These are phyloP conservation scores for Apostichopus californicus DNA, from an alignment of 35 echinoderm and acorn worm genomes.

Conservation along the genomic window DNA sequence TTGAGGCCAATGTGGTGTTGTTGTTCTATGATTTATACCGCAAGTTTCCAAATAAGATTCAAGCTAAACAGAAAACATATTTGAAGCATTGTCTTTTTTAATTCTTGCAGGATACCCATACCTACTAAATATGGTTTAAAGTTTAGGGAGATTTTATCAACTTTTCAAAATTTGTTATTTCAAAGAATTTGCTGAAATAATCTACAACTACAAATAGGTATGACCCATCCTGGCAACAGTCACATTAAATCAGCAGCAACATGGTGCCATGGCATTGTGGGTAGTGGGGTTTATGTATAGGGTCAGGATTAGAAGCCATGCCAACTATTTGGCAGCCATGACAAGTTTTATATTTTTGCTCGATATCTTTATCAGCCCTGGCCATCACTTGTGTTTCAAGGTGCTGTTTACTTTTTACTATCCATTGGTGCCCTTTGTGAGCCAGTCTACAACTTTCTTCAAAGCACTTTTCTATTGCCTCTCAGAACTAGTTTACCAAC, in stretches of 20 bases:
- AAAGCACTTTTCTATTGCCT: too few relatives aligned
- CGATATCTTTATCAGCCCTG: too few relatives aligned
- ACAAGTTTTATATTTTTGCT: too few relatives aligned
- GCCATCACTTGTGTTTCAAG: too few relatives aligned
- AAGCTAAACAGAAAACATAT: constrained; percentile 51
- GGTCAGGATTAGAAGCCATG: constrained; percentile 48
- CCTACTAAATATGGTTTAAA: constrained; percentile 58
- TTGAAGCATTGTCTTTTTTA: constrained; percentile 70
- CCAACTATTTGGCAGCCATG: too few relatives aligned
- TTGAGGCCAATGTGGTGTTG: constrained; percentile 61
- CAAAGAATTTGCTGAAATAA: constrained; percentile 72
- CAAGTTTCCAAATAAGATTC: constrained; percentile 42
- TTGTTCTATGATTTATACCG: constrained; percentile 49
- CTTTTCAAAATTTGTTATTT: constrained; percentile 54
- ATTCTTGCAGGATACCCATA: constrained; percentile 55
- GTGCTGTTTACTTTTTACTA: too few relatives aligned
- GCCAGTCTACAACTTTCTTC: too few relatives aligned
- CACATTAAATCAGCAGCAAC: constrained; percentile 65
- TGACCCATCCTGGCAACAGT: constrained; percentile 57
- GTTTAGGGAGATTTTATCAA: not conserved
- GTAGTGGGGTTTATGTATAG: constrained; percentile 38
- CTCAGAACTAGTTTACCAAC: too few relatives aligned
- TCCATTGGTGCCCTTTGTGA: too few relatives aligned
- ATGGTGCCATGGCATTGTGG: constrained; percentile 68
- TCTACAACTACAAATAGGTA: constrained; percentile 70